Evolutionary conservation across 2,888 invertebrate genomes (phyloP).

Genomic region (Mesoligia furuncula): DNA sequence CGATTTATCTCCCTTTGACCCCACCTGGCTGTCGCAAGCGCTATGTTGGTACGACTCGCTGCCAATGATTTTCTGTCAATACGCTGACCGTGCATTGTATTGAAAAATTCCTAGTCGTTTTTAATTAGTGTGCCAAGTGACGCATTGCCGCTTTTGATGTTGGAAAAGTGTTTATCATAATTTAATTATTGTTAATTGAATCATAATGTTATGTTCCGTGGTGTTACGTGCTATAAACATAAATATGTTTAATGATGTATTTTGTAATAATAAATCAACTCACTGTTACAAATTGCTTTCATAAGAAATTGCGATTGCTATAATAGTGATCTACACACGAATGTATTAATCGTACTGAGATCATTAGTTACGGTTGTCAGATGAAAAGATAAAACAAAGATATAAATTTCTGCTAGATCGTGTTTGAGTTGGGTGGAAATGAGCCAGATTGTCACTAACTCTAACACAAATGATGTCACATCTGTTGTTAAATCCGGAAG

Average conservation of each 20-base stretch:
- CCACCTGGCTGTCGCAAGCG: slow-evolving; percentile 87
- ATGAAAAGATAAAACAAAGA: slow-evolving; percentile 69
- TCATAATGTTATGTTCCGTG: slow-evolving; percentile 38
- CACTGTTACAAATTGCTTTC: slow-evolving; percentile 57
- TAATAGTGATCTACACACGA: slow-evolving; percentile 57
- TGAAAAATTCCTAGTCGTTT: slow-evolving; percentile 80
- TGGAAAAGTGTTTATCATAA: slow-evolving; percentile 54
- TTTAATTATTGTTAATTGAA: slow-evolving; percentile 56
- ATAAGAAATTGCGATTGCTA: slow-evolving; percentile 53
- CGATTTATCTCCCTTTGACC: slow-evolving; percentile 88
- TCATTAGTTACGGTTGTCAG: slow-evolving; percentile 68
- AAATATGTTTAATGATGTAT: slow-evolving; percentile 41
- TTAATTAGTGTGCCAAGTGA: slow-evolving; percentile 84
- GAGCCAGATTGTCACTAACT: slow-evolving; percentile 69
- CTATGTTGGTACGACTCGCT: slow-evolving; percentile 74
- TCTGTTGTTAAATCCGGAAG: slow-evolving; percentile 44
- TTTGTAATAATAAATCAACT: slow-evolving; percentile 57
- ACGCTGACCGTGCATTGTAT: slow-evolving; percentile 84
- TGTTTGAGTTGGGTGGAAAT: slow-evolving; percentile 64
- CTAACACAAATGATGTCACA: slow-evolving; percentile 53
- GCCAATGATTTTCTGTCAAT: slow-evolving; percentile 90
- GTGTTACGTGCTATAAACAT: slow-evolving; percentile 22
- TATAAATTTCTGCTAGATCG: slow-evolving; percentile 63
- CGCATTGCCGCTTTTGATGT: slow-evolving; percentile 68
- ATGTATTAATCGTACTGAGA: slow-evolving; percentile 58